phyloP scores from a whole-genome alignment of 2,797 vertebrate genomes.

The Saguinus oedipus region DNA sequence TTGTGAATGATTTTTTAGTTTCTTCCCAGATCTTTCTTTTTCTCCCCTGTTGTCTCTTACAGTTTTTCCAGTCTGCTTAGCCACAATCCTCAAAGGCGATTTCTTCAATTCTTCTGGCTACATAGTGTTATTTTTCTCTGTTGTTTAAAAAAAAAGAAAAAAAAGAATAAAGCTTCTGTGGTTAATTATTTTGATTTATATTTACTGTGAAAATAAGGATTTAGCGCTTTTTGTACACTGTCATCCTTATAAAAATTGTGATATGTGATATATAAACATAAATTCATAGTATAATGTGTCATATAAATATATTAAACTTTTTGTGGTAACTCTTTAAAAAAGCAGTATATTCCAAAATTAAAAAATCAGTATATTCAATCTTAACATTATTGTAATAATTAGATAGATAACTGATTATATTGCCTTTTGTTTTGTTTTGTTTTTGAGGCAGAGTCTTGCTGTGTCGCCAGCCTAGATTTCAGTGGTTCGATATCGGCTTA shows the following conservation, averaged over 20 bases:
- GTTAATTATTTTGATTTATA: constrained; percentile 5
- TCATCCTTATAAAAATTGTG: not conserved
- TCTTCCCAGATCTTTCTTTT: not conserved
- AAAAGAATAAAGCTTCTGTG: not conserved
- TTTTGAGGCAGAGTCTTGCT: too few relatives aligned
- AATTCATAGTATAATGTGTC: not conserved
- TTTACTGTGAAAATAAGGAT: constrained; percentile 32
- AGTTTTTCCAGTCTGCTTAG: not conserved
- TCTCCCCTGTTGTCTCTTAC: not conserved
- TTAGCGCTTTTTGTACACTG: not conserved
- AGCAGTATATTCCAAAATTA: not conserved
- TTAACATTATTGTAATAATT: constrained; percentile 4
- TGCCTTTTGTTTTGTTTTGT: not conserved
- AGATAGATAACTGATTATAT: not conserved
- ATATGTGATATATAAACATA: not conserved
- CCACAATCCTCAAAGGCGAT: not conserved
- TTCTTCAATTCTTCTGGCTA: not conserved
- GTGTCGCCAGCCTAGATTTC: too few relatives aligned
- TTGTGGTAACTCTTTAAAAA: not conserved
- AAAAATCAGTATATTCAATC: constrained; percentile 2
- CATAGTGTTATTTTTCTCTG: constrained; percentile 7
- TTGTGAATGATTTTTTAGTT: not conserved
- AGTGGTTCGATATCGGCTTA: too few relatives aligned
- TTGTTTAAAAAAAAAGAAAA: not conserved
- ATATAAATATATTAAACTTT: not conserved